These are phyloP conservation scores for Cryptus viduatorius DNA, from an alignment of 2,888 invertebrate species.

Conservation along the genomic window DNA sequence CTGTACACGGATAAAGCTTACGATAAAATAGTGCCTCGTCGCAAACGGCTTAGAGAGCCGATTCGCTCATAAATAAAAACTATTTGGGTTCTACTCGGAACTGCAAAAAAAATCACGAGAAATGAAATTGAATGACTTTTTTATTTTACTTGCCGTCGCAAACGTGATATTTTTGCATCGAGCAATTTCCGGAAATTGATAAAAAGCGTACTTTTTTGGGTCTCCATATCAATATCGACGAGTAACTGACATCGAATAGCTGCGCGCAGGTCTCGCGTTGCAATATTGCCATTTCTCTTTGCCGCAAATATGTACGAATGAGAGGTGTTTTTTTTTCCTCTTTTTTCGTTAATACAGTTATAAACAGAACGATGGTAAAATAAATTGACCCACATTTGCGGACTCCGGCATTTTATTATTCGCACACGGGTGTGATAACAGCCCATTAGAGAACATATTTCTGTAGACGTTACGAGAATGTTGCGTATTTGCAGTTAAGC, in stretches of 20 bases:
- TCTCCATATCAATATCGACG: too few species aligned
- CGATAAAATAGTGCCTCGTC: not conserved
- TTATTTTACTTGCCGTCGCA: too few species aligned
- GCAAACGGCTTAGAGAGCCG: not conserved
- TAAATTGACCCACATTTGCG: slow-evolving; percentile 61
- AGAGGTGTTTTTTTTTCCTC: not conserved
- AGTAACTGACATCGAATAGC: too few species aligned
- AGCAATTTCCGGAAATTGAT: too few species aligned
- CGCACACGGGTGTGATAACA: slow-evolving; percentile 25
- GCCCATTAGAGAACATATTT: slow-evolving; percentile 31
- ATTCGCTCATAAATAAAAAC: not conserved
- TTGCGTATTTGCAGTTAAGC: not conserved
- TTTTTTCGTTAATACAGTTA: slow-evolving; percentile 10
- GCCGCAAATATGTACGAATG: slow-evolving; percentile 28
- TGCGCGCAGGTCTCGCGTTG: not conserved
- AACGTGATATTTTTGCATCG: too few species aligned
- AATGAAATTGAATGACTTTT: too few species aligned
- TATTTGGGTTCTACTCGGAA: too few species aligned
- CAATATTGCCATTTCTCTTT: slow-evolving; percentile 11
- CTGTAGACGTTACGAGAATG: not conserved
- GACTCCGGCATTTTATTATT: slow-evolving; percentile 56
- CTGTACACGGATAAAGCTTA: not conserved
- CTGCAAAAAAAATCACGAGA: too few species aligned
- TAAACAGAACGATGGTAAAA: slow-evolving; percentile 18
- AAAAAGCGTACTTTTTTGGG: too few species aligned